These are phyloP conservation scores for Galago senegalensis DNA, from an alignment of 2,797 vertebrate genomes.

Conservation along the genomic window DNA sequence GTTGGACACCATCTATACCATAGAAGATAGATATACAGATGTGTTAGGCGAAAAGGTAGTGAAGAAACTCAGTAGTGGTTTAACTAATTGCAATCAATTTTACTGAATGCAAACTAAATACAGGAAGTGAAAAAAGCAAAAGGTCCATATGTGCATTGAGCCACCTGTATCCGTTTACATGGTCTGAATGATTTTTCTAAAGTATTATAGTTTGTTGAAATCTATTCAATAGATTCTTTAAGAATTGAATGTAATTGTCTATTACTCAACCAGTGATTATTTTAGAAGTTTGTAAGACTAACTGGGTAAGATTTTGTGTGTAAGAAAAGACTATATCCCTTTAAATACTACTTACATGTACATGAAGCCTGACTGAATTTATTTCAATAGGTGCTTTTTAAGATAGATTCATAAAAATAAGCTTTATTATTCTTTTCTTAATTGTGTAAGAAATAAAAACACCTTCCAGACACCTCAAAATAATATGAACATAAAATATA, in stretches of 20 bases:
- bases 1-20: not conserved
- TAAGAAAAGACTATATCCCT: not conserved
- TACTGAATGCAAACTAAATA: not conserved
- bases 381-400: not conserved
- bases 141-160: not conserved
- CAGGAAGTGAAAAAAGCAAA: not conserved
- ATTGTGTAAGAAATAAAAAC: not conserved
- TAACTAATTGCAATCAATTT: conserved; percentile 6
- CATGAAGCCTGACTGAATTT: not conserved
- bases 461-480: not conserved
- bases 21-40: not conserved
- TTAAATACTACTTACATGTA: not conserved
- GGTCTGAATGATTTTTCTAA: not conserved
- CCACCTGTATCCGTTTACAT: not conserved
- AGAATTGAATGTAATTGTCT: not conserved
- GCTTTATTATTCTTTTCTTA: not conserved
- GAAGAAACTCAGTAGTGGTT: not conserved
- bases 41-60: not conserved
- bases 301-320: not conserved
- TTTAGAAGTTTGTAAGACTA: not conserved
- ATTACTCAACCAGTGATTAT: not conserved
- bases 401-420: not conserved
- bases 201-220: not conserved
- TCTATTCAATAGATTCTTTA: not conserved
- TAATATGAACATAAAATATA: not conserved